These are phyloP conservation scores for western clawed frog (Xenopus tropicalis) DNA, from an alignment of 2,113 vertebrate species.

Conservation along the genomic window DNA sequence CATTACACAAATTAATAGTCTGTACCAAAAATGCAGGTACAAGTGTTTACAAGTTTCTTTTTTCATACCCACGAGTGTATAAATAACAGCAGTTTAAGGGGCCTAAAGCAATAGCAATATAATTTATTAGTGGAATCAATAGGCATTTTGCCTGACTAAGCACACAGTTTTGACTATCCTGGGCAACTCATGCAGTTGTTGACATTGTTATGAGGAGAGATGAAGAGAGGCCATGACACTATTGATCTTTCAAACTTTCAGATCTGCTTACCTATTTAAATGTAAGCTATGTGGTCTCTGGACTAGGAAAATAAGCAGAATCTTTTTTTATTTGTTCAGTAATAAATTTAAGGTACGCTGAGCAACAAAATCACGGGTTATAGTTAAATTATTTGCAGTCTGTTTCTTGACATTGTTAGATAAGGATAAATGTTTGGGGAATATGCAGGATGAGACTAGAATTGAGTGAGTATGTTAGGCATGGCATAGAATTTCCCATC, in stretches of 20 bases:
- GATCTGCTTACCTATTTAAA: constrained; percentile 14
- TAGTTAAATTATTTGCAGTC: background rate
- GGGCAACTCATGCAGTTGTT: constrained; percentile 8
- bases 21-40: too few relatives aligned
- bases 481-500: background rate
- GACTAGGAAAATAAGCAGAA: constrained; percentile 14
- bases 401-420: constrained; percentile 1
- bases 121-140: background rate
- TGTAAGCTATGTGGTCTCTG: constrained; percentile 6
- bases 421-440: background rate
- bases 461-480: background rate
- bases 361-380: constrained; percentile 8
- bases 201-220: constrained; percentile 21
- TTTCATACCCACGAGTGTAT: too few relatives aligned
- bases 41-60: too few relatives aligned
- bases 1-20: too few relatives aligned
- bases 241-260: constrained; percentile 37
- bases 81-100: too few relatives aligned
- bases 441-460: background rate
- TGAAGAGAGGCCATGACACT: constrained; percentile 5
- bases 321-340: constrained; percentile 12
- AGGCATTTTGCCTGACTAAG: constrained; percentile 32
- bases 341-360: constrained; percentile 11
- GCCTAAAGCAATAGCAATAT: too few relatives aligned
- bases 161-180: constrained; percentile 20